Evolutionary conservation across 2,113 vertebrate species (phyloP).

Genomic region (Chrysemys picta): DNA sequence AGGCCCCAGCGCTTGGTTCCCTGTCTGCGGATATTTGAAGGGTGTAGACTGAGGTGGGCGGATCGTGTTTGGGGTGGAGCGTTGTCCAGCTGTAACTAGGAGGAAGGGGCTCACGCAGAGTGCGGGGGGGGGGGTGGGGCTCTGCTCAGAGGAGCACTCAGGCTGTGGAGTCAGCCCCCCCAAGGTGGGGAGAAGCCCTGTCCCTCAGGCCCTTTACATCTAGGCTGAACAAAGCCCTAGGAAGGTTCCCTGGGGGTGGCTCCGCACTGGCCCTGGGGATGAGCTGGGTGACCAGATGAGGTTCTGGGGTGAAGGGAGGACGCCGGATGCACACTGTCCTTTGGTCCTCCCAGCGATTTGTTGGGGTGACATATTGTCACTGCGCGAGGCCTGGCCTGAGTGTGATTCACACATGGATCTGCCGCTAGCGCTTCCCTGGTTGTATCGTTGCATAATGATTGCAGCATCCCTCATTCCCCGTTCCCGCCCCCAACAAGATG

Average conservation of each 20-base stretch:
- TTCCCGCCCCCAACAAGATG: accelerated
- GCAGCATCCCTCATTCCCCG: background rate
- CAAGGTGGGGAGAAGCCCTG: background rate
- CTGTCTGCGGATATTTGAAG: background rate
- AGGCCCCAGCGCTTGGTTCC: background rate
- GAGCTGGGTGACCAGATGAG: background rate
- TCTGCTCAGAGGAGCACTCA: background rate
- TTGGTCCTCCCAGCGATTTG: no score
- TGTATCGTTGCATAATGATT: background rate
- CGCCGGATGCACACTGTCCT: no score
- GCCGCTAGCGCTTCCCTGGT: background rate
- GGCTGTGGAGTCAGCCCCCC: accelerated
- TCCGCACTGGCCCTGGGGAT: no score
- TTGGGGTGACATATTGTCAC: background rate
- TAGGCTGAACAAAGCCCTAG: background rate
- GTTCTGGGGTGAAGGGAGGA: background rate
- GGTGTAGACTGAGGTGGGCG: background rate
- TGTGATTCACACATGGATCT: background rate
- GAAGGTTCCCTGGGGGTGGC: background rate
- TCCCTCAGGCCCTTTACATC: background rate
- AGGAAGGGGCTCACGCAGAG: background rate
- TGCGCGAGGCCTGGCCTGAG: background rate
- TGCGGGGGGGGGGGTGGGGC: accelerated
- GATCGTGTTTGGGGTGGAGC: background rate
- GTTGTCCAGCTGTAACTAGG: background rate